Evolutionary conservation across 2,113 vertebrate genomes (phyloP).

Genomic region (Mormyrus lacerda): DNA sequence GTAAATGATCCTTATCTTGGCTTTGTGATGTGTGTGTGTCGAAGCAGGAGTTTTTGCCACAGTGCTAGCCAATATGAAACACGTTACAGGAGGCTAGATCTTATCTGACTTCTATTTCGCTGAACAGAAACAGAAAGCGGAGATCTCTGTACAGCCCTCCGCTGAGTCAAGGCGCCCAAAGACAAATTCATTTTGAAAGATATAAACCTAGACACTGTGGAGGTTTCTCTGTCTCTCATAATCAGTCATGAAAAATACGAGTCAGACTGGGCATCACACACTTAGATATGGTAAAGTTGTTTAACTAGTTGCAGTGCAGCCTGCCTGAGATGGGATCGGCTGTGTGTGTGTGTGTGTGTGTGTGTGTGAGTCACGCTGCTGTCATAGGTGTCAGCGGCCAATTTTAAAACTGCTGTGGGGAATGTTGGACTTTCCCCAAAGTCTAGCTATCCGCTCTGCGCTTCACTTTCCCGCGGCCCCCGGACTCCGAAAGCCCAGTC

Average conservation of each 20-base stretch:
- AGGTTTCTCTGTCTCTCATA: neutral
- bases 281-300: neutral
- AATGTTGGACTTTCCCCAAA: neutral
- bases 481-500: neutral
- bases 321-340: neutral
- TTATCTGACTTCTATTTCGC: neutral
- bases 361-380: neutral
- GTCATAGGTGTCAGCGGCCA: neutral
- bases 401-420: neutral
- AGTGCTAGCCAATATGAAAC: neutral
- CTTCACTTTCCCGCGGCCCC: neutral
- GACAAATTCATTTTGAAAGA: neutral
- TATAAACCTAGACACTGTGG: neutral
- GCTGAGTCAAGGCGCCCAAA: neutral
- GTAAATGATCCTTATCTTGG: neutral
- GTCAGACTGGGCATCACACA: neutral
- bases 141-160: neutral
- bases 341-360: neutral
- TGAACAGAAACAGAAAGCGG: neutral
- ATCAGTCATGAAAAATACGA: neutral
- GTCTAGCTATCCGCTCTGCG: neutral
- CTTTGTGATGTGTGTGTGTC: neutral
- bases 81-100: neutral
- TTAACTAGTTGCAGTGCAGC: neutral
- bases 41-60: neutral